Evolutionary conservation across 2,797 vertebrate species (phyloP).

Genomic region (Amblyopsis hoosieri): DNA sequence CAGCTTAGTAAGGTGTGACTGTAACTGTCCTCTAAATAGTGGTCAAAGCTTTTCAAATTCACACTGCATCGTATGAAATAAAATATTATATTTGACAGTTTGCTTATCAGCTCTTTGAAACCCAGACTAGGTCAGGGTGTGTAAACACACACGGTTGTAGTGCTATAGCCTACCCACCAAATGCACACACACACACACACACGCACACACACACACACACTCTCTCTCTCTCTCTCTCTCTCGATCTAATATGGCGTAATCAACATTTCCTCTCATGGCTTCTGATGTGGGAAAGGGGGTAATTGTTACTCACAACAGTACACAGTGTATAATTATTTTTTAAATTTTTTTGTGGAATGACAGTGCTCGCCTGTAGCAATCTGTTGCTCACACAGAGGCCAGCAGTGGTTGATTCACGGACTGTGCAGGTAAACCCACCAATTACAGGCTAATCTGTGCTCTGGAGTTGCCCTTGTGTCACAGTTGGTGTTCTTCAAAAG

Average conservation of each 20-base stretch:
- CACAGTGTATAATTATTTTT: too few relatives aligned
- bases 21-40: too few relatives aligned
- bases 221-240: too few relatives aligned
- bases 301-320: too few relatives aligned
- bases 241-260: too few relatives aligned
- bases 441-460: constrained; percentile 61
- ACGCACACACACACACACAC: too few relatives aligned
- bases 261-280: too few relatives aligned
- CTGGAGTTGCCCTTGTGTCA: constrained; percentile 42
- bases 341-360: constrained; percentile 22
- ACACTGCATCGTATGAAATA: neutral
- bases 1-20: too few relatives aligned
- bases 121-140: constrained; percentile 32
- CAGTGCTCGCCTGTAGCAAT: constrained; percentile 36
- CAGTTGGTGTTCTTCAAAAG: constrained; percentile 55
- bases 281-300: too few relatives aligned
- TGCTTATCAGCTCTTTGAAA: constrained; percentile 3
- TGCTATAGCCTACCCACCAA: constrained; percentile 12
- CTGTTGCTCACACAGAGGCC: constrained; percentile 48
- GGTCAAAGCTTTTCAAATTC: neutral
- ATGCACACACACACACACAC: neutral
- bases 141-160: constrained; percentile 33
- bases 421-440: constrained; percentile 48
- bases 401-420: constrained; percentile 43
- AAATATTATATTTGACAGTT: constrained; percentile 2